Percentiles rank a stretch among this genome's conserved stretches.
These are phyloP conservation scores for Artibeus lituratus DNA, from an alignment of 2,797 vertebrate genomes.

Conservation along the genomic window DNA sequence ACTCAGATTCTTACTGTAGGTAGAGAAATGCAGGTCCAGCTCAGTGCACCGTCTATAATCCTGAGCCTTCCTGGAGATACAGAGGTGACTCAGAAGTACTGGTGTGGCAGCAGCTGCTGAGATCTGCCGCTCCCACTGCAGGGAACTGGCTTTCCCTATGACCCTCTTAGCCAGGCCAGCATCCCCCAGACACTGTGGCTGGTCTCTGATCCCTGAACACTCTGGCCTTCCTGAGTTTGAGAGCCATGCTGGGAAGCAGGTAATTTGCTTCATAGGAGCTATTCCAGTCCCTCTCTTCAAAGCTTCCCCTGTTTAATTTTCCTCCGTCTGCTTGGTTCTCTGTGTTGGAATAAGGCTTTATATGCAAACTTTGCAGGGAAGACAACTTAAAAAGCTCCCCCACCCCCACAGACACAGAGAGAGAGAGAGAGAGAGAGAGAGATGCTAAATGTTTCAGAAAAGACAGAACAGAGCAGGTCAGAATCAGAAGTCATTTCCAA, in stretches of 20 bases:
- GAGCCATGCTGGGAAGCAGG: neutral
- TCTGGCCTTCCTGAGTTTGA: neutral
- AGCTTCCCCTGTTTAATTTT: neutral
- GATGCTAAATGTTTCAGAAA: neutral
- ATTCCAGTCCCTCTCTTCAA: neutral
- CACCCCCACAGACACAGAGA: neutral
- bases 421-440: neutral
- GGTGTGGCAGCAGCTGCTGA: neutral
- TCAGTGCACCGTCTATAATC: neutral
- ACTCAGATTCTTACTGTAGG: neutral
- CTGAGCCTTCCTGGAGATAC: neutral
- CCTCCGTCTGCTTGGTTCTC: neutral
- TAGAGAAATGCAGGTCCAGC: neutral
- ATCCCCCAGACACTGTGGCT: neutral
- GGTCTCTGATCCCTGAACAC: neutral
- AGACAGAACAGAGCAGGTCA: neutral
- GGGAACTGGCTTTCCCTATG: neutral
- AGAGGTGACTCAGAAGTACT: neutral
- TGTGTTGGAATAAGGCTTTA: neutral
- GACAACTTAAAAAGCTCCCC: neutral
- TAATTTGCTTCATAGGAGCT: neutral
- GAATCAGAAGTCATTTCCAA: neutral
- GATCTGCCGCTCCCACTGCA: too few relatives aligned
- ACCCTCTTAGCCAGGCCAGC: neutral
- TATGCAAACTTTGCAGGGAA: neutral